A percentile compares a stretch with the other conserved stretches of the same genome.
phyloP scores from a whole-genome alignment of 2,113 vertebrate species.

The Cathartes aura region DNA sequence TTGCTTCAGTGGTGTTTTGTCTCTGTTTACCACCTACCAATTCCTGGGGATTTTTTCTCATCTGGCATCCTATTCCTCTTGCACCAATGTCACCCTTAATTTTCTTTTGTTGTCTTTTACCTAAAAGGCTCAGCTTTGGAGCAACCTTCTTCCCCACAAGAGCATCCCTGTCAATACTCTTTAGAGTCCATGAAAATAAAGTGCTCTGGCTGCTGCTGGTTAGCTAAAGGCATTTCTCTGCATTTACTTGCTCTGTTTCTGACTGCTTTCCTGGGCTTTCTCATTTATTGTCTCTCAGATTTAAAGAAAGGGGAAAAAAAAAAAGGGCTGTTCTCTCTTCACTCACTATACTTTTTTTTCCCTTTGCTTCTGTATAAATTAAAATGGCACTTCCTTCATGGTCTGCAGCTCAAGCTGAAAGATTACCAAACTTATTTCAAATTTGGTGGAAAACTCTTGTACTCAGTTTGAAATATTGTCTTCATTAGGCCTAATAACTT shows the following conservation, averaged over 20 bases:
- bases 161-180: constrained; percentile 36
- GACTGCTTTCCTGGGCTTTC: neutral
- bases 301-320: neutral
- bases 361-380: neutral
- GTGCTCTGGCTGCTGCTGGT: constrained; percentile 6
- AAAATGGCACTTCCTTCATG: neutral
- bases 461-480: neutral
- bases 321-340: neutral
- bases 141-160: neutral
- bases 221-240: constrained; percentile 43
- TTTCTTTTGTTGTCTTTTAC: neutral
- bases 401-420: neutral
- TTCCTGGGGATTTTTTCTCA: constrained; percentile 2
- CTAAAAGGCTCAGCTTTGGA: neutral
- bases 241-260: neutral
- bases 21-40: neutral
- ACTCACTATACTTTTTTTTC: neutral
- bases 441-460: neutral
- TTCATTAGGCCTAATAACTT: neutral
- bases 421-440: neutral
- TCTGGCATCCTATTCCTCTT: neutral
- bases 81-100: constrained; percentile 3
- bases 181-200: constrained; percentile 17
- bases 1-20: neutral
- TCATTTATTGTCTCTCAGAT: neutral